Evolutionary conservation across 1,140 invertebrate species (phyloP), one percentile per base, ranked within the genome.

Genomic region (Brachionus paranguensis): DNA sequence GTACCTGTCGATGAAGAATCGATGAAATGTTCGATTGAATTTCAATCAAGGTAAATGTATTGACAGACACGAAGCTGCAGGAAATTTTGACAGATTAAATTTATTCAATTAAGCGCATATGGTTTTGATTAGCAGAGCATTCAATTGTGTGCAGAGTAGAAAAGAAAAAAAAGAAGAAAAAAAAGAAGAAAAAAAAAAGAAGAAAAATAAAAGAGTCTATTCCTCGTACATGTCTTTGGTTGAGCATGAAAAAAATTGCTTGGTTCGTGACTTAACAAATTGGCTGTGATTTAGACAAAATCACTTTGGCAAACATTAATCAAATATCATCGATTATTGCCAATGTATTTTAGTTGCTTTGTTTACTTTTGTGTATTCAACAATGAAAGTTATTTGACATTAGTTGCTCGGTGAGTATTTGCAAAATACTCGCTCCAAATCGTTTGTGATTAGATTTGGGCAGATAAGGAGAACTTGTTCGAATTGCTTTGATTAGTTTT

Each of bases 211-310:
- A 20, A 55, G 14, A 17, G 7, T 55, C n/a, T 60, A 20, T 60
- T 8, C 3, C 20, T 24, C 53, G 53, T 27, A 27, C 53, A 60
- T 60, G 53, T 60, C 20, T 55, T 55, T 55, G 20, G 53, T 24
- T 55, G 53, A 20, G 10, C n/a, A 60, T 24, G 2, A 20, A 24
- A 60, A 11, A 60, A 60, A 60, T 27, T 20, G 20, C 10, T 60
- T 11, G 12, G 45, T 76, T 76, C 72, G 72, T 76, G 72, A 76
- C 72, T 76, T 76, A 76, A 76, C 72, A 76, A 76, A 27, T 76
- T 76, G 1, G 10, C 17, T 76, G 53, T 76, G 45, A 50, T 76
- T 76, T 76, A 76, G 20, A 27, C 43, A 27, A 76, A 76, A 76
- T 76, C 72, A 47, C 43, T 50, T 50, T 76, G 14, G 11, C 27